Percentiles rank a stretch among this genome's conserved stretches.
phyloP scores from a whole-genome alignment of 2,888 invertebrate species.

The Orchesella flavescens region DNA sequence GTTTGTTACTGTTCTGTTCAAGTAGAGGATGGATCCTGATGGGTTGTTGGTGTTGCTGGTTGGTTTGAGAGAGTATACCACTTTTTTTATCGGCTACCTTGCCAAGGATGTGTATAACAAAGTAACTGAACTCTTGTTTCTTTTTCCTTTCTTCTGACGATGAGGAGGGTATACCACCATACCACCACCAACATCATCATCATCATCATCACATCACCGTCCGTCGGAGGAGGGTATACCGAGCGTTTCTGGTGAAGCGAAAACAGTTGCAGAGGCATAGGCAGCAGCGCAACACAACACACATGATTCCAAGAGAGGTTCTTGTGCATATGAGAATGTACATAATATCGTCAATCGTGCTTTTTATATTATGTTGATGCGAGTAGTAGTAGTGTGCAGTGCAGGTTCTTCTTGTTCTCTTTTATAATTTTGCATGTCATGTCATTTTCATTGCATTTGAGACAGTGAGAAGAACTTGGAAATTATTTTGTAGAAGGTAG shows the following conservation, averaged over 20 bases:
- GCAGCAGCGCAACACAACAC: no score
- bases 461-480: constrained; percentile 38
- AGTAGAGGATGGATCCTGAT: not conserved
- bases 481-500: constrained; percentile 12
- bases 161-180: not conserved
- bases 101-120: constrained; percentile 60
- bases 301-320: no score
- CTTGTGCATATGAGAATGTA: no score
- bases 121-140: constrained; percentile 62
- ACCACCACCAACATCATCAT: no score
- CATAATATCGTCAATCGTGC: no score
- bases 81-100: constrained; percentile 55
- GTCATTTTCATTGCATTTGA: constrained; percentile 45
- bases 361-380: no score
- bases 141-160: constrained; percentile 21
- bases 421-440: constrained; percentile 42
- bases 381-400: no score
- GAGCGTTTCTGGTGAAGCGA: not conserved
- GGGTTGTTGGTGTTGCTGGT: not conserved
- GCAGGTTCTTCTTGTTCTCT: not conserved
- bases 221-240: not conserved
- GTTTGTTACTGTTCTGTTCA: not conserved
- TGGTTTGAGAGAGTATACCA: constrained; percentile 29
- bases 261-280: not conserved
- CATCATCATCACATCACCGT: no score